Conservation (phyloP, 2,113 vertebrate species). For the Zapornia atra region DNA sequence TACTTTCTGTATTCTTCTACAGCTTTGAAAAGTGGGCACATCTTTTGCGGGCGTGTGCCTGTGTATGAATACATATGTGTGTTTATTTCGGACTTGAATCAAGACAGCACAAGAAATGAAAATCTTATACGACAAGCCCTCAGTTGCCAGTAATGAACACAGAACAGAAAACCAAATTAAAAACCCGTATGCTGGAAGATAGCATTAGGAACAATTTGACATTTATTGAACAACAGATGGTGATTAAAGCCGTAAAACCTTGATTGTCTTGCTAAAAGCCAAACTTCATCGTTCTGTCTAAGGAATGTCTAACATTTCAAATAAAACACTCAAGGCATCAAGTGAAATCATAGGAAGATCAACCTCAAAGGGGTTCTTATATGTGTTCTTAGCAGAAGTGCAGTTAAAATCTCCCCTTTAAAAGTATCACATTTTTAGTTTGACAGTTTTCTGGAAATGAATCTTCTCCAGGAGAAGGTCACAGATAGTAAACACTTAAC, state of each 20-base stretch:
- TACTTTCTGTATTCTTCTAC: conserved; percentile 44
- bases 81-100: conserved; percentile 55
- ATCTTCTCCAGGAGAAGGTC: conserved; percentile 44
- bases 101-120: conserved; percentile 62
- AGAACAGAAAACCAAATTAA: conserved; percentile 76
- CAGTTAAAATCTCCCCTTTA: conserved; percentile 63
- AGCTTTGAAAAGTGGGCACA: conserved; percentile 10
- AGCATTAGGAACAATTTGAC: conserved; percentile 77
- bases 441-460: conserved; percentile 57
- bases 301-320: conserved; percentile 65
- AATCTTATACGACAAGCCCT: conserved; percentile 56
- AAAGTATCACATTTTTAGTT: conserved; percentile 58
- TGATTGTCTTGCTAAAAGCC: conserved; percentile 73
- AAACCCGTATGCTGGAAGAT: conserved; percentile 62
- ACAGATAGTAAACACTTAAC: conserved; percentile 61
- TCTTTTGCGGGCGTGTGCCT: background rate
- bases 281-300: conserved; percentile 37
- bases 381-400: conserved; percentile 63
- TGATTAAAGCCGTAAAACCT: conserved; percentile 79
- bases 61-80: background rate
- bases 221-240: conserved; percentile 82
- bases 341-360: conserved; percentile 68
- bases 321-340: conserved; percentile 64
- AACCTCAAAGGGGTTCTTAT: conserved; percentile 43
- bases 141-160: conserved; percentile 72